Evolutionary conservation across 2,888 invertebrate genomes (phyloP).

Genomic region (Colletes collaris): DNA sequence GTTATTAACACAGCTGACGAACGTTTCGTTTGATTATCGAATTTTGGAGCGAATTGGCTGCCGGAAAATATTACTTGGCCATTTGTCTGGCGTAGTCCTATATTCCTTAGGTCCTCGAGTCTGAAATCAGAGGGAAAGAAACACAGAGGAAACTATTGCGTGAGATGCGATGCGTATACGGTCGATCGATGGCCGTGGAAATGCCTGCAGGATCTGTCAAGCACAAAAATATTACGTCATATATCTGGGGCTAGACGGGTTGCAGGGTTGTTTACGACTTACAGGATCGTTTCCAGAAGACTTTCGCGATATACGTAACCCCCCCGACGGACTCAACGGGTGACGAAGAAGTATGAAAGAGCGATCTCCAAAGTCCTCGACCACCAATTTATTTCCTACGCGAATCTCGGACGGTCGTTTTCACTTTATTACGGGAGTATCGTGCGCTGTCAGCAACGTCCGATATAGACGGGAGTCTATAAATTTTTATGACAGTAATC

Average conservation of each 20-base stretch:
- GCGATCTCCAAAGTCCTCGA: conserved; percentile 61
- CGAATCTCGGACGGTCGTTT: conserved; percentile 67
- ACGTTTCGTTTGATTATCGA: too few species aligned
- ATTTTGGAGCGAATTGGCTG: too few species aligned
- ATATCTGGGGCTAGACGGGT: conserved; percentile 77
- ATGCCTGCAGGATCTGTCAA: conserved; percentile 77
- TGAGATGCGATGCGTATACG: conserved; percentile 68
- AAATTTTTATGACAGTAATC: conserved; percentile 70
- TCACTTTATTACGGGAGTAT: conserved; percentile 69
- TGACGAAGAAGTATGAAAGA: conserved; percentile 68
- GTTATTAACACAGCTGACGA: too few species aligned
- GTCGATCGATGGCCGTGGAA: conserved; percentile 75
- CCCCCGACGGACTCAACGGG: conserved; percentile 64
- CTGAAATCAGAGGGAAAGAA: conserved; percentile 16
- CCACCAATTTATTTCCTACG: conserved; percentile 65
- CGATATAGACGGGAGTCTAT: conserved; percentile 58
- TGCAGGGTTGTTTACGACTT: conserved; percentile 78
- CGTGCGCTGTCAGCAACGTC: conserved; percentile 47
- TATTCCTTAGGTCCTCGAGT: not conserved
- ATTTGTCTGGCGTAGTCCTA: not conserved
- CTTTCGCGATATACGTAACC: conserved; percentile 71
- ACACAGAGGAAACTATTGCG: conserved; percentile 51
- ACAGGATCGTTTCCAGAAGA: conserved; percentile 79
- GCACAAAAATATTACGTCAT: conserved; percentile 80
- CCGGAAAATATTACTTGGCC: too few species aligned